Evolutionary conservation across 35 echinoderm and acorn worm genomes (phyloP).

Genomic region (Nesometra sesokonis): DNA sequence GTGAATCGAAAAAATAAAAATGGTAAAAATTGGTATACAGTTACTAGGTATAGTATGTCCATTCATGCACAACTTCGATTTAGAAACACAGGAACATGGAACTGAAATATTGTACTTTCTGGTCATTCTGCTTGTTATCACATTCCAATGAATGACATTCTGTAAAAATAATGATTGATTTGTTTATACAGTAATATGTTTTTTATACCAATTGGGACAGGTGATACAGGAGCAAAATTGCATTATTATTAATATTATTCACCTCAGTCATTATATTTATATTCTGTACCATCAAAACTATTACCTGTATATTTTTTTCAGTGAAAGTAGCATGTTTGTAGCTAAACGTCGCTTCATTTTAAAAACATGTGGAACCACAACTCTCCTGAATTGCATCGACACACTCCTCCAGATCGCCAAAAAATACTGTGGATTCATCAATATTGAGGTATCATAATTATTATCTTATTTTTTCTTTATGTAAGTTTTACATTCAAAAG

Average conservation of each 20-base stretch:
- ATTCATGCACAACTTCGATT: too few relatives aligned
- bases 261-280: not conserved
- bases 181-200: too few relatives aligned
- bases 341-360: constrained; percentile 67
- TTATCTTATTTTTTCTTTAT: not conserved
- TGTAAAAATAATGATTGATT: too few relatives aligned
- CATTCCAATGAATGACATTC: too few relatives aligned
- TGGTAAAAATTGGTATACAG: too few relatives aligned
- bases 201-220: not conserved
- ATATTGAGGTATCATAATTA: constrained; percentile 35
- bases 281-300: not conserved
- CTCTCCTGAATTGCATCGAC: constrained; percentile 46
- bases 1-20: too few relatives aligned
- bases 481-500: too few relatives aligned
- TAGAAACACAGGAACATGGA: too few relatives aligned
- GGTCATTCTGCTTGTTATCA: too few relatives aligned
- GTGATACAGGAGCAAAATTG: not conserved
- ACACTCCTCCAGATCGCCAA: constrained; percentile 51
- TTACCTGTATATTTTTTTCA: constrained; percentile 19
- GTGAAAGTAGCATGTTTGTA: constrained; percentile 95
- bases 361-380: constrained; percentile 91
- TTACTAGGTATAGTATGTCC: too few relatives aligned
- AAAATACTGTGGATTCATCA: constrained; percentile 42
- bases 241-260: not conserved
- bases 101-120: too few relatives aligned